Evolutionary conservation across 1,140 invertebrate genomes (phyloP).

Genomic region (Megalopta genalis): DNA sequence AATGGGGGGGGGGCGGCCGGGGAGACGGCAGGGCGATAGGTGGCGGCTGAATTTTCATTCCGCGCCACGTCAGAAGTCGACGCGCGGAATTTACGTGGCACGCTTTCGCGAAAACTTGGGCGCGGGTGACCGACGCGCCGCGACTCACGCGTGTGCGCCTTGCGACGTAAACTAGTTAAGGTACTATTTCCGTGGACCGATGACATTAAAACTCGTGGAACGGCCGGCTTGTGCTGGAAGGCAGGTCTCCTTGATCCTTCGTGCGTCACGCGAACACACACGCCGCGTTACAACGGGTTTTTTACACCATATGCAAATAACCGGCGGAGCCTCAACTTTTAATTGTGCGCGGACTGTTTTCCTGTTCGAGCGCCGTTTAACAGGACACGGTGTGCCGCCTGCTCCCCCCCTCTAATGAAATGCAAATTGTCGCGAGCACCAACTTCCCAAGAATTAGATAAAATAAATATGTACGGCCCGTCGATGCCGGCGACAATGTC

Average conservation of each 20-base stretch:
- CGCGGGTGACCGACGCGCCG: constrained; percentile 12
- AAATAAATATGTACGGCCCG: background rate
- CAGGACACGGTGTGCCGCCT: constrained; percentile 13
- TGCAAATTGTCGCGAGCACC: constrained; percentile 39
- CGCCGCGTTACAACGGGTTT: constrained; percentile 30
- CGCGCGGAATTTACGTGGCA: background rate
- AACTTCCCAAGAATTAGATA: constrained; percentile 9
- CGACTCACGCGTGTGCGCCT: constrained; percentile 15
- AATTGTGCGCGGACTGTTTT: constrained; percentile 31
- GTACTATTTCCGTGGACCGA: constrained; percentile 57
- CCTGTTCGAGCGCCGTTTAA: constrained; percentile 19
- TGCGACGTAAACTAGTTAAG: constrained; percentile 54
- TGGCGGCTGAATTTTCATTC: background rate
- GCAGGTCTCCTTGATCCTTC: constrained; percentile 34
- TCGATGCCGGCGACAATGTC: too few species aligned
- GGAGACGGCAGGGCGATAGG: too few species aligned
- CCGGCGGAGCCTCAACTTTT: constrained; percentile 31
- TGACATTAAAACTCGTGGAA: constrained; percentile 56
- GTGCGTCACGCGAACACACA: constrained; percentile 57
- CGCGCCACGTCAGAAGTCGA: background rate
- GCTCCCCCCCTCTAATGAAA: constrained; percentile 36
- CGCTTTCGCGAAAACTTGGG: background rate
- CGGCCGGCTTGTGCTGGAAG: background rate
- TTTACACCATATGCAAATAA: constrained; percentile 46
- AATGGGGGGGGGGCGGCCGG: background rate